Evolutionary conservation across 92 coral and sea anemone genomes (phyloP), one percentile per base, ranked within the genome.

Genomic region (Meandrina meandrites): DNA sequence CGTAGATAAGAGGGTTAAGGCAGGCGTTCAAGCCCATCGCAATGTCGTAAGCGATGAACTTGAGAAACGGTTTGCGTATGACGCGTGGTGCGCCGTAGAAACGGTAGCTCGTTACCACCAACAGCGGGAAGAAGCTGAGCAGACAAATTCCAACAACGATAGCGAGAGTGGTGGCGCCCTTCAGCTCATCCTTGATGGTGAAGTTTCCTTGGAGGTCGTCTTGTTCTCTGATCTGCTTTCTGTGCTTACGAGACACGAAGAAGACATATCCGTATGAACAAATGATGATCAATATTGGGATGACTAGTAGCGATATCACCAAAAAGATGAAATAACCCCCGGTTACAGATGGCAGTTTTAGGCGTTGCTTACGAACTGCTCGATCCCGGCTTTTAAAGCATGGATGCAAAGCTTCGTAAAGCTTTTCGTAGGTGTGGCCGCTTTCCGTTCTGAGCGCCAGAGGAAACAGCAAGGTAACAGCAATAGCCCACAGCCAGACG

Each of bases 91-190:
- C 60, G 1, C 66, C 40, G 21, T 22, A 28, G 81, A 77, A 50
- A 45, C 81, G 81, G 2, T 4, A 30, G 60, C 32, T 47, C 19
- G 81, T 50, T 15, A 77, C 57, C 35, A 77, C 81, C 19, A 77
- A 48, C 64, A 77, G 48, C 81, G 81, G 81, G n/a, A 77, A 5
- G 40, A 77, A 47, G n/a, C 58, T 77, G 60, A 50, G 10, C 24
- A 77, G 81, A 30, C 81, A 77, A 11, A 47, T 40, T 12, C 64
- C 81, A 60, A 77, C 81, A n/a, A 53, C 81, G 11, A 77, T 77
- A 14, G 64, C 81, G 24, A 77, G 40, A n/a, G 81, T 77, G 22
- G 11, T 19, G 11, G 81, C 81, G 62, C 81, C 81, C 48, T 77
- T 77, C 64, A 77, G 21, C 42, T 48, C 81, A 45, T 14, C 8